phyloP scores from a whole-genome alignment of 2,113 vertebrate genomes.

The Saccopteryx leptura region DNA sequence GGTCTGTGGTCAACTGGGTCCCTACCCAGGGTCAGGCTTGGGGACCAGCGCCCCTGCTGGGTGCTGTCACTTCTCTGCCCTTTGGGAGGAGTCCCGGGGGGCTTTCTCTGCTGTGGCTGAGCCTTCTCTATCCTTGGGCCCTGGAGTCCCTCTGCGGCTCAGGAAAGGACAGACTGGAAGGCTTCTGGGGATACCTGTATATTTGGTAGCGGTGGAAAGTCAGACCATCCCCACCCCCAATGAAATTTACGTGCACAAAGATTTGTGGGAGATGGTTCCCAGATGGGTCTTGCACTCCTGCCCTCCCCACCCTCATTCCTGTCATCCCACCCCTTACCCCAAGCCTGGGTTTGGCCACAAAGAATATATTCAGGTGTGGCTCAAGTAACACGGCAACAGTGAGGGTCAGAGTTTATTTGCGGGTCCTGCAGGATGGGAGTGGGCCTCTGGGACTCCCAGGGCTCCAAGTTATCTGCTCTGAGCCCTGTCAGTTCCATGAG shows the following conservation, averaged over 20 bases:
- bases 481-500: not conserved
- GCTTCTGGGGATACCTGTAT: not conserved
- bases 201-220: not conserved
- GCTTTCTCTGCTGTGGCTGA: not conserved
- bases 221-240: not conserved
- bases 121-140: not conserved
- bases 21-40: not conserved
- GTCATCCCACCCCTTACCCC: no score
- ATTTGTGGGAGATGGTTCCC: not conserved
- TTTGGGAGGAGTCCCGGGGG: not conserved
- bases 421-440: not conserved
- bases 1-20: not conserved
- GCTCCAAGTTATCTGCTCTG: not conserved
- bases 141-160: not conserved
- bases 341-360: not conserved
- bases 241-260: not conserved
- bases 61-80: not conserved
- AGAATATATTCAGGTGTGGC: not conserved
- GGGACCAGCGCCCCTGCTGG: no score
- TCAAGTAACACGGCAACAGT: not conserved
- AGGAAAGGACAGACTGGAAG: not conserved
- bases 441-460: not conserved
- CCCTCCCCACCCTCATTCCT: not conserved
- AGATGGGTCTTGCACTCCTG: not conserved
- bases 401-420: constrained; percentile 39